Conservation (phyloP, 1,140 invertebrate species). For the Stegodyphus mimosarum region DNA sequence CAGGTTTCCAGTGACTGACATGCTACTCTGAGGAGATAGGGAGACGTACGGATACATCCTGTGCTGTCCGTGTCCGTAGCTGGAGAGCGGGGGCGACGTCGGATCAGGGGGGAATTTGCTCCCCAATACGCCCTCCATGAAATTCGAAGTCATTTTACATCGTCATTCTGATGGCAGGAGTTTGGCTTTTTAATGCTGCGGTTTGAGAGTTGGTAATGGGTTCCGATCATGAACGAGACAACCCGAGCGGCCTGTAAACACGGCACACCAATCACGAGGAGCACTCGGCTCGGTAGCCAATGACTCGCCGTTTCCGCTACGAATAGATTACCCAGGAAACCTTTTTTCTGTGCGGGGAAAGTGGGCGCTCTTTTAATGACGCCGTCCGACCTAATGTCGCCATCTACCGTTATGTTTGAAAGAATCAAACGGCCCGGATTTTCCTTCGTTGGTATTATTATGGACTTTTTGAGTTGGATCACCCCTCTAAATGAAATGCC, state of each 20-base stretch:
- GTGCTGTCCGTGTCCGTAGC: constrained; percentile 65
- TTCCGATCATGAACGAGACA: constrained; percentile 31
- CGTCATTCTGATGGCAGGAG: not conserved
- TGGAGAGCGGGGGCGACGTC: constrained; percentile 68
- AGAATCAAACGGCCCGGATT: constrained; percentile 60
- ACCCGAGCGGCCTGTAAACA: constrained; percentile 62
- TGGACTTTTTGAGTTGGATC: not conserved
- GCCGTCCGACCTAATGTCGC: constrained; percentile 51
- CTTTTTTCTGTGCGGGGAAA: constrained; percentile 34
- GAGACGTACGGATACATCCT: constrained; percentile 78
- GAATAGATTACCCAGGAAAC: constrained; percentile 61
- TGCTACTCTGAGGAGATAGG: constrained; percentile 77
- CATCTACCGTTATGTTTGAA: constrained; percentile 62
- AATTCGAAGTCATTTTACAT: constrained; percentile 90
- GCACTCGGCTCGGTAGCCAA: constrained; percentile 63
- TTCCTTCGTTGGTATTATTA: not conserved
- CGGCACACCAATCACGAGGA: constrained; percentile 63
- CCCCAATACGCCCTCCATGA: constrained; percentile 95
- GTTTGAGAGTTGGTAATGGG: constrained; percentile 32
- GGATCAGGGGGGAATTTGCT: constrained; percentile 86
- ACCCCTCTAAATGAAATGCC: too few relatives aligned
- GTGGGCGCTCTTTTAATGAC: constrained; percentile 49
- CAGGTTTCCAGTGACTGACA: constrained; percentile 70
- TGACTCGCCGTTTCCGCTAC: constrained; percentile 61
- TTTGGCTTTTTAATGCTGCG: not conserved